phyloP scores from a whole-genome alignment of 1,140 invertebrate genomes.

The Melitaea cinxia region DNA sequence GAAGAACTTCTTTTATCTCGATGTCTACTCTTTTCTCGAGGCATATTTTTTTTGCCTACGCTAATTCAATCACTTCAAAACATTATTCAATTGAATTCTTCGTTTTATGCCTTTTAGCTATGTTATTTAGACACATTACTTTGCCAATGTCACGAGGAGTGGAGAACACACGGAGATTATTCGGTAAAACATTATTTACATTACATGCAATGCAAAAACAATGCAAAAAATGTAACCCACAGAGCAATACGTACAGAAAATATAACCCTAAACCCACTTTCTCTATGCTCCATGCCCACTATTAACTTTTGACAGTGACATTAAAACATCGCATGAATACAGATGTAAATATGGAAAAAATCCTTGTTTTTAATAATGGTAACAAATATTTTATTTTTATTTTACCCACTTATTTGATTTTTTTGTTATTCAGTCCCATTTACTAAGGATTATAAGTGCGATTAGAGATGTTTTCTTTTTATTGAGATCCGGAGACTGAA shows the following conservation, averaged over 20 bases:
- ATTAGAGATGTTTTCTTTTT: no score
- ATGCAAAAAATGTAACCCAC: no score
- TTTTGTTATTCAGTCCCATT: not conserved
- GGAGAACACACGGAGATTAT: no score
- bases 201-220: no score
- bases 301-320: not conserved
- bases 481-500: no score
- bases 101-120: not conserved
- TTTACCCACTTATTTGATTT: not conserved
- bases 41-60: slow-evolving; percentile 41
- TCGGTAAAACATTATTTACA: no score
- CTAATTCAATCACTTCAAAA: not conserved
- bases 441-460: no score
- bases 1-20: slow-evolving; percentile 69
- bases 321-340: not conserved
- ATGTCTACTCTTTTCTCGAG: slow-evolving; percentile 67
- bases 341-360: not conserved
- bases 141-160: no score
- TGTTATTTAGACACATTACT: no score
- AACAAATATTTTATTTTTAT: not conserved
- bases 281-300: no score
- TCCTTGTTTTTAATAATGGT: not conserved
- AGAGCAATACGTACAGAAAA: no score
- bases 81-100: not conserved
- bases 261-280: no score